A percentile compares a stretch with the other conserved stretches of the same genome.
These are phyloP conservation scores for Heliconius hewitsoni DNA, from an alignment of 1,140 invertebrate species.

Conservation along the genomic window DNA sequence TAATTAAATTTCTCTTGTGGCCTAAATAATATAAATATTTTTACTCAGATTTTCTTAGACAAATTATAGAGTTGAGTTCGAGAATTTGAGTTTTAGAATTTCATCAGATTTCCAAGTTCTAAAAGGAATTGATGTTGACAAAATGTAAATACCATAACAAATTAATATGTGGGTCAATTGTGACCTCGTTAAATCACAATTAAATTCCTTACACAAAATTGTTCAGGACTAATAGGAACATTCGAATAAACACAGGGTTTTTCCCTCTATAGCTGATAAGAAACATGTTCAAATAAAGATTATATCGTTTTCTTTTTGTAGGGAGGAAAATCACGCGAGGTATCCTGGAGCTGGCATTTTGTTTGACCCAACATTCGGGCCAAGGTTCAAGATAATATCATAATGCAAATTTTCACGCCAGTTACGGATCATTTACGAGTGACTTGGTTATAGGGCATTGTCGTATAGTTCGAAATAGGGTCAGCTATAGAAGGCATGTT, in stretches of 20 bases:
- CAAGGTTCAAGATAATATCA: slow-evolving; percentile 65
- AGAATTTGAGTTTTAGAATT: no score
- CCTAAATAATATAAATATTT: no score
- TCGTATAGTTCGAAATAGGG: slow-evolving; percentile 18
- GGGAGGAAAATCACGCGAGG: slow-evolving; percentile 37
- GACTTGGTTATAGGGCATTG: slow-evolving; percentile 27
- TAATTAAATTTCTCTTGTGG: no score
- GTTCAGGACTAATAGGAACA: not conserved
- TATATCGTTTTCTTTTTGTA: slow-evolving; percentile 35
- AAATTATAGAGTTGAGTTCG: no score
- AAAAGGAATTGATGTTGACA: not conserved
- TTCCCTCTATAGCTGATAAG: slow-evolving; percentile 21
- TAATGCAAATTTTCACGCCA: slow-evolving; percentile 49
- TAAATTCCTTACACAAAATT: not conserved
- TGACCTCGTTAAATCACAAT: not conserved
- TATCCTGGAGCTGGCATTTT: slow-evolving; percentile 49
- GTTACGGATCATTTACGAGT: slow-evolving; percentile 39
- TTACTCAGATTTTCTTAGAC: no score
- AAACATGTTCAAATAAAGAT: slow-evolving; percentile 40
- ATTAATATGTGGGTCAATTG: not conserved
- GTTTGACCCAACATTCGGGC: slow-evolving; percentile 60
- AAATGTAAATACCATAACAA: not conserved
- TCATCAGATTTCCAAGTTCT: not conserved
- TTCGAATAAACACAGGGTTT: not conserved
- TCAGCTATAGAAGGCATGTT: not conserved